Percentiles rank a stretch among this genome's conserved stretches.
Evolutionary conservation across 2,888 invertebrate species (phyloP).

Genomic region (Rhynchonema sp.): DNA sequence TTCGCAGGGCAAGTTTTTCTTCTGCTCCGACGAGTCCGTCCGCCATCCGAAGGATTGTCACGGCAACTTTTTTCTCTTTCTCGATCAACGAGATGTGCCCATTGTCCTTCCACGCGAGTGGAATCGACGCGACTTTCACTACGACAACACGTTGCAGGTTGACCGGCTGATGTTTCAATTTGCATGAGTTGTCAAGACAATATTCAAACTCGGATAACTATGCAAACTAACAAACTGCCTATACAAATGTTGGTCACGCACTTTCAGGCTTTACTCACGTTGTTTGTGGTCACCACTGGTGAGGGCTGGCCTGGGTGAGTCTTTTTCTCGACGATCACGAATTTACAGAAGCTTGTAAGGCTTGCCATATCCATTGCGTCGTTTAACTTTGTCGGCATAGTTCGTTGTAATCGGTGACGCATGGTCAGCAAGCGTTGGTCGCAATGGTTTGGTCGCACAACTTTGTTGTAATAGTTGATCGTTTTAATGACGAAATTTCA

Average conservation of each 20-base stretch:
- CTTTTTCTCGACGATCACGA: neutral
- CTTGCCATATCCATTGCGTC: too few relatives aligned
- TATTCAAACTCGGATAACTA: neutral
- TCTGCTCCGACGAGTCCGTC: slow-evolving; percentile 6
- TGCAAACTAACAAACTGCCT: too few relatives aligned
- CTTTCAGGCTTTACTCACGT: slow-evolving; percentile 41
- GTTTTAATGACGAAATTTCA: too few relatives aligned
- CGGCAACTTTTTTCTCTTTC: slow-evolving; percentile 72
- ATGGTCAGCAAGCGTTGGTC: too few relatives aligned
- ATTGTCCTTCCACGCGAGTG: slow-evolving; percentile 51
- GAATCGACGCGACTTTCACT: slow-evolving; percentile 71
- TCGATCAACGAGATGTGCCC: slow-evolving; percentile 63
- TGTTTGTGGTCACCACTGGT: slow-evolving; percentile 93
- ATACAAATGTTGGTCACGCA: too few relatives aligned
- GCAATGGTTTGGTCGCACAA: too few relatives aligned
- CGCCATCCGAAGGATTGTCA: slow-evolving; percentile 32
- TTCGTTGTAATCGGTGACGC: too few relatives aligned
- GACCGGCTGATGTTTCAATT: neutral
- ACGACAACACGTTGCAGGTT: slow-evolving; percentile 51
- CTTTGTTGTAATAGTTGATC: too few relatives aligned
- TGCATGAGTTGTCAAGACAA: neutral
- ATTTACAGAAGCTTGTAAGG: too few relatives aligned
- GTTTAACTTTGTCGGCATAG: too few relatives aligned
- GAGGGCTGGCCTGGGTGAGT: slow-evolving; percentile 86
- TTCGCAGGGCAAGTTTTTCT: slow-evolving; percentile 48